Percentiles rank a stretch among this genome's conserved stretches.
Conservation (phyloP, 2,888 invertebrate species). For the Cecidostiba fungosa region DNA sequence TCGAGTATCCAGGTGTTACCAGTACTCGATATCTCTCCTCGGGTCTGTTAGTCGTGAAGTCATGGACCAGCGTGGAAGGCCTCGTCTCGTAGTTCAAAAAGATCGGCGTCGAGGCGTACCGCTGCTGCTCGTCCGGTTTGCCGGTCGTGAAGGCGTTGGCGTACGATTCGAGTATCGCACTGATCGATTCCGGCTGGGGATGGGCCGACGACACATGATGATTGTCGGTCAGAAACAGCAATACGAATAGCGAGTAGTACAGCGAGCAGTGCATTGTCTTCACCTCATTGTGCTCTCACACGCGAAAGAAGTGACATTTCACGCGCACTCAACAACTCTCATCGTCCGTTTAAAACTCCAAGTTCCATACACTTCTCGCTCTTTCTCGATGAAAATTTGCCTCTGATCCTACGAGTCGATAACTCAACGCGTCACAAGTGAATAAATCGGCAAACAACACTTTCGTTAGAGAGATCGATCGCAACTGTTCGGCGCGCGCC, state of each 20-base stretch:
- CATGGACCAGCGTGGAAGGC: background rate
- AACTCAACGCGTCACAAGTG: background rate
- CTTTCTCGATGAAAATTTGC: no score
- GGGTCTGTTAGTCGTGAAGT: constrained; percentile 8
- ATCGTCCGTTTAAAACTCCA: background rate
- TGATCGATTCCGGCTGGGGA: constrained; percentile 20
- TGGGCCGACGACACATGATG: background rate
- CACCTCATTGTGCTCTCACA: constrained; percentile 57
- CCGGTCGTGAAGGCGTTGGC: constrained; percentile 26
- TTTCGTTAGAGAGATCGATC: constrained; percentile 70
- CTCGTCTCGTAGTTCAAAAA: constrained; percentile 9
- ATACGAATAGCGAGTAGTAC: constrained; percentile 25
- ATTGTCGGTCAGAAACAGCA: constrained; percentile 25
- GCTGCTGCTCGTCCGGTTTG: background rate
- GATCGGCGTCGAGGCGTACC: background rate
- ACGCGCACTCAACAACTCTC: background rate
- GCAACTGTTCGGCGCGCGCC: constrained; percentile 72
- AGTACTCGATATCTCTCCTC: background rate
- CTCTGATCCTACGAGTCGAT: no score
- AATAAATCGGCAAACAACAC: constrained; percentile 51
- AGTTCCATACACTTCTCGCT: no score
- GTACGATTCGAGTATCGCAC: constrained; percentile 45
- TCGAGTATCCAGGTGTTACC: background rate
- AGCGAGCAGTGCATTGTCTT: constrained; percentile 44
- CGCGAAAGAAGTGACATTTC: background rate